Conservation (phyloP, 2,888 invertebrate genomes). For the Lasioglossum calceatum region DNA sequence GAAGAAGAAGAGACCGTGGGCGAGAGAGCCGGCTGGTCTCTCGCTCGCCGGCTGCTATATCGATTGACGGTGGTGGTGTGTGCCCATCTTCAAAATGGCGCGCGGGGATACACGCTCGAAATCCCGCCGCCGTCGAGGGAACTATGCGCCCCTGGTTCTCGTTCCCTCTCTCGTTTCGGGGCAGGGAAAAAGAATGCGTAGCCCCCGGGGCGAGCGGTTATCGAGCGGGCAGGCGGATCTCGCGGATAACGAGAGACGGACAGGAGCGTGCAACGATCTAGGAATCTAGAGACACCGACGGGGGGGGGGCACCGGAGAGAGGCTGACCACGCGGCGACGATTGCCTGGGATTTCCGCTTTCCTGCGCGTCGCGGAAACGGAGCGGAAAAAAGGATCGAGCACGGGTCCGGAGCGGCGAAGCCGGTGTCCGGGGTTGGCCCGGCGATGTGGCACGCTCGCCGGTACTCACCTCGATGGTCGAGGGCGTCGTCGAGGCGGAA, state of each 20-base stretch:
- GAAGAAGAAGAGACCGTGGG: neutral
- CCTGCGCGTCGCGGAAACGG: neutral
- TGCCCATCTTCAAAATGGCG: conserved; percentile 83
- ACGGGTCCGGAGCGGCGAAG: no score
- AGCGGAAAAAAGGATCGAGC: neutral
- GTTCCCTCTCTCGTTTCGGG: neutral
- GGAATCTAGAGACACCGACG: neutral
- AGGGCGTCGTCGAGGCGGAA: conserved; percentile 58
- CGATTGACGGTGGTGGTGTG: conserved; percentile 73
- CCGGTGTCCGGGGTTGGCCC: conserved; percentile 12
- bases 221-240: neutral
- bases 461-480: conserved; percentile 60
- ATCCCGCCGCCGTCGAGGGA: conserved; percentile 48
- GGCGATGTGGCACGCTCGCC: neutral
- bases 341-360: neutral
- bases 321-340: neutral
- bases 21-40: conserved; percentile 57
- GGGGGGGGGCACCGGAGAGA: neutral
- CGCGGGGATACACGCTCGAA: conserved; percentile 73
- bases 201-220: neutral
- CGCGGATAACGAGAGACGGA: neutral
- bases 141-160: neutral
- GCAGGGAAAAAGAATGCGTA: neutral
- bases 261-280: neutral
- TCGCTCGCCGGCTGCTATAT: conserved; percentile 77